Conservation (phyloP, 2,797 vertebrate species). For the Crypturellus tataupa region DNA sequence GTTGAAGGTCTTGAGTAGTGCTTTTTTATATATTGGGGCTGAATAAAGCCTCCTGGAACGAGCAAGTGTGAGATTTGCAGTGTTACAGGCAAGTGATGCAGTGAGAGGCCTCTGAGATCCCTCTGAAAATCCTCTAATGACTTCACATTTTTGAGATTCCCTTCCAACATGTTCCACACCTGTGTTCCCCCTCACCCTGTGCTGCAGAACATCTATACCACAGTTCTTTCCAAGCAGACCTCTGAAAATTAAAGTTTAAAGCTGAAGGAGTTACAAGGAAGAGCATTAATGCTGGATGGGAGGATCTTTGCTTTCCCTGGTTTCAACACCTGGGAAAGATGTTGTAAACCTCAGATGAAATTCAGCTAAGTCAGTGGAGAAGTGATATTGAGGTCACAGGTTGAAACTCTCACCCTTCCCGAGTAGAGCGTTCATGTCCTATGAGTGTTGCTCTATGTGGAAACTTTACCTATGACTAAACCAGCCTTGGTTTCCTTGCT, state of each 20-base stretch:
- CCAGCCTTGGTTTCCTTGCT: neutral
- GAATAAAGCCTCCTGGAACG: neutral
- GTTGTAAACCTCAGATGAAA: neutral
- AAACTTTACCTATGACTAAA: constrained; percentile 58
- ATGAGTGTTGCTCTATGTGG: neutral
- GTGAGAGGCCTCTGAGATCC: neutral
- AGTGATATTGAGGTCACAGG: constrained; percentile 17
- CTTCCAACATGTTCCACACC: neutral
- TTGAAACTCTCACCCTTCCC: neutral
- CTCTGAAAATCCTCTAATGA: neutral
- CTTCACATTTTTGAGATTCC: neutral
- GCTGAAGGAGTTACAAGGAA: neutral
- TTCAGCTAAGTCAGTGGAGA: constrained; percentile 24
- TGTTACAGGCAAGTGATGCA: neutral
- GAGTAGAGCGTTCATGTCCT: neutral
- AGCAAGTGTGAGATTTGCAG: neutral
- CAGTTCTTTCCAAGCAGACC: neutral
- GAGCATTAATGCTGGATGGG: neutral
- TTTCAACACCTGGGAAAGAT: constrained; percentile 48
- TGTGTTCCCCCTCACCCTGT: neutral
- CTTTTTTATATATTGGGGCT: neutral
- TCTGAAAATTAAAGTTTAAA: neutral
- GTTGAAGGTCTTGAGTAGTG: neutral
- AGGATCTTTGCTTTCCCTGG: neutral
- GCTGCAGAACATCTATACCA: neutral